These are phyloP conservation scores for Ataeniobius toweri DNA, from an alignment of 2,797 vertebrate genomes.

Conservation along the genomic window DNA sequence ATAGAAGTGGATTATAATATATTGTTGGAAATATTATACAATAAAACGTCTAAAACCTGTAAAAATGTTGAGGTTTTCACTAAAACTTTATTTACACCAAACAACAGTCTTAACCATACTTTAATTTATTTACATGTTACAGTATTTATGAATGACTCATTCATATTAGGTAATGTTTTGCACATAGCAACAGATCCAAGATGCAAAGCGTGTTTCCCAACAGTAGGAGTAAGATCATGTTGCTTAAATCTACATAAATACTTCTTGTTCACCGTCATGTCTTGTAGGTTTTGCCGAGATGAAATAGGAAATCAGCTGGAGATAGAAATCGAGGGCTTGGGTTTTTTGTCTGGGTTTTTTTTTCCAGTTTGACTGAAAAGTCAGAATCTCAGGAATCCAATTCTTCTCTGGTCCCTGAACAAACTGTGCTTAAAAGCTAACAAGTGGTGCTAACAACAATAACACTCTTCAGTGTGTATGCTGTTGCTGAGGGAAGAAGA, in stretches of 20 bases:
- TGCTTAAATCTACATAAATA: neutral
- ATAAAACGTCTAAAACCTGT: conserved; percentile 59
- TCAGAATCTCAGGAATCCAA: neutral
- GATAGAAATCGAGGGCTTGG: neutral
- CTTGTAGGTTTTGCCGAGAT: neutral
- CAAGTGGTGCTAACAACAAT: too few relatives aligned
- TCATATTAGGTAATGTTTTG: conserved; percentile 6
- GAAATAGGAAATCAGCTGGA: neutral
- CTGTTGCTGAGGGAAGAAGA: neutral
- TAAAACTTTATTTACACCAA: conserved; percentile 34
- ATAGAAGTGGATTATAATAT: conserved; percentile 58
- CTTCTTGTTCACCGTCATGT: neutral
- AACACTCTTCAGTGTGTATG: neutral
- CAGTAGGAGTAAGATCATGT: neutral
- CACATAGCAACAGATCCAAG: conserved; percentile 1
- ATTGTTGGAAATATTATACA: conserved; percentile 67
- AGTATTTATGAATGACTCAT: conserved; percentile 16
- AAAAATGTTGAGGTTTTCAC: neutral
- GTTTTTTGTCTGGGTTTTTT: neutral
- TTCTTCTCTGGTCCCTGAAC: neutral
- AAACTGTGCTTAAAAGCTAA: neutral
- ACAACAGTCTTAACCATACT: neutral
- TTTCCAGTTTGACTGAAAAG: neutral
- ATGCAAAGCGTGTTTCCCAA: conserved; percentile 11
- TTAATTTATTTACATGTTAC: conserved; percentile 9